Percentiles rank a stretch among this genome's conserved stretches.
These are phyloP conservation scores for Passer montanus DNA, from an alignment of 2,113 vertebrate species.

Conservation along the genomic window DNA sequence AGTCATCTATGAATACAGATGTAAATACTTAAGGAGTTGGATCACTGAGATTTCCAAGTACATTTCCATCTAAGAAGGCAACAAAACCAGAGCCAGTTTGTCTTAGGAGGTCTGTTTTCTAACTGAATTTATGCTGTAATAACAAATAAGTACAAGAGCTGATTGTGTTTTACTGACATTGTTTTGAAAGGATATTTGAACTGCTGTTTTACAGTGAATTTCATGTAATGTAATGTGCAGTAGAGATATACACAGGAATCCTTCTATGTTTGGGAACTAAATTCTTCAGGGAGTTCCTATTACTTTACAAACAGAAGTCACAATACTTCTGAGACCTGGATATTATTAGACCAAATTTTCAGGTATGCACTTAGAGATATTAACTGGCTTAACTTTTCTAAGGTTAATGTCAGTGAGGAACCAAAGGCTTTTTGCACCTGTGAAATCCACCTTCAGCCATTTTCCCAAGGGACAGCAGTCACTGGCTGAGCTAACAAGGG, in stretches of 20 bases:
- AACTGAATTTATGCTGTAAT: not conserved
- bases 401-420: not conserved
- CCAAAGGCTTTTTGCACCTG: not conserved
- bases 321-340: not conserved
- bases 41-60: not conserved
- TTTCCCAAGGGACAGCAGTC: not conserved
- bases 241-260: not conserved
- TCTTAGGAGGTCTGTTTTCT: not conserved
- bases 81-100: not conserved
- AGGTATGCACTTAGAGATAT: not conserved
- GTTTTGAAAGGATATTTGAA: not conserved
- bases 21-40: not conserved
- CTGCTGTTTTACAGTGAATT: not conserved
- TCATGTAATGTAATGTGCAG: not conserved
- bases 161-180: not conserved
- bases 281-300: not conserved
- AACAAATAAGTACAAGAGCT: not conserved
- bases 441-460: constrained; percentile 3
- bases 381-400: not conserved
- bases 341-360: not conserved
- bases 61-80: not conserved
- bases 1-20: not conserved
- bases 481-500: not conserved
- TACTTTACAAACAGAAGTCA: not conserved
- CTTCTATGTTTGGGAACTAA: not conserved